Conservation (phyloP, 2,888 invertebrate genomes). For the Poecilus cupreus region DNA sequence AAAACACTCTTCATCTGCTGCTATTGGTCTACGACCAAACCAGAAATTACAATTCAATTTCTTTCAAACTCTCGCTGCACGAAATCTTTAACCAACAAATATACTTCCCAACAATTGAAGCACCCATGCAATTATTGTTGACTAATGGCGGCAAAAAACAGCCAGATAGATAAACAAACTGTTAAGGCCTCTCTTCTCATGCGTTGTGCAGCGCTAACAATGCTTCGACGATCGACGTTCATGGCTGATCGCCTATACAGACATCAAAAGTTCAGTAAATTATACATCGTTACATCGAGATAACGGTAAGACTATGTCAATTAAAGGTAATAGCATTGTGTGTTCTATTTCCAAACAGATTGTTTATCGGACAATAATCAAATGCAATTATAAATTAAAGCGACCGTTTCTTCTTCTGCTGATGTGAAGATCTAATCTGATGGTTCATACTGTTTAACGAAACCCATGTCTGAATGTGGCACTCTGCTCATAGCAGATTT, state of each 20-base stretch:
- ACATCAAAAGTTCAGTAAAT: slow-evolving; percentile 32
- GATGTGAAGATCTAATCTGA: not conserved
- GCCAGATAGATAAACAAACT: not conserved
- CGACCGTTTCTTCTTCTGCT: slow-evolving; percentile 4
- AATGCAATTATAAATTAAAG: slow-evolving; percentile 49
- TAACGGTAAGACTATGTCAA: slow-evolving; percentile 52
- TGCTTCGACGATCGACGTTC: not conserved
- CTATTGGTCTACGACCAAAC: not conserved
- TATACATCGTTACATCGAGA: slow-evolving; percentile 46
- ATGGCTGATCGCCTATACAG: slow-evolving; percentile 27
- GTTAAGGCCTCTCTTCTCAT: not conserved
- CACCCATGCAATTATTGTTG: not conserved
- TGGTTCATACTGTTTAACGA: no score
- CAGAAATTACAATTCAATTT: not conserved
- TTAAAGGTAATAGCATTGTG: slow-evolving; percentile 47
- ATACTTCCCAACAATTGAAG: not conserved
- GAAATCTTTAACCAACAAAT: not conserved
- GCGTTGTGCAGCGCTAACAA: not conserved
- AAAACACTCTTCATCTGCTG: no score
- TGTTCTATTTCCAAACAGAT: slow-evolving; percentile 45
- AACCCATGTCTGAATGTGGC: no score
- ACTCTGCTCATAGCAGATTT: no score
- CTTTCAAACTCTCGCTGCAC: not conserved
- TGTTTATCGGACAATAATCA: slow-evolving; percentile 47
- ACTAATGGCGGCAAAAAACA: slow-evolving; percentile 16